Base-by-base conservation (phyloP, 2,888 invertebrate species). In the Mesorhabditis spiculigera region DNA sequence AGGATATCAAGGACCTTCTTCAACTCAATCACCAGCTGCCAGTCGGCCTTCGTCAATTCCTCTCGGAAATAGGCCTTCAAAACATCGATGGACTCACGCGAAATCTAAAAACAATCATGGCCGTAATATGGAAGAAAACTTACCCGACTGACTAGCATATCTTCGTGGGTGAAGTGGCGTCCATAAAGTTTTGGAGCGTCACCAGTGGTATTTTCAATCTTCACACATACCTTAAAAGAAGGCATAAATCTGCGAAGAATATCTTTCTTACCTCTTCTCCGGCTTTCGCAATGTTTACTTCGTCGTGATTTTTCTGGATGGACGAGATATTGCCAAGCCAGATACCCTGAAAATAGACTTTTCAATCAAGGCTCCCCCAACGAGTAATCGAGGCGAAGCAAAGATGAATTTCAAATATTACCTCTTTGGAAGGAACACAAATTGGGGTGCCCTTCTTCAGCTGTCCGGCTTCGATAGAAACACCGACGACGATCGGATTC, bases 51-150 rank as follows among this genome's bases (percentile, higher is more conserved):
- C 86, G 92, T 89, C 84, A 99, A 90, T 87, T 99, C 98, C 82
- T 96, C 96, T 76, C 98, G 91, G 91, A 98, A 99, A 89, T 96
- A 95, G 84, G 96, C 93, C 89, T 99, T 99, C 89, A 97, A 96
- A 6, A 95, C 96, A 88, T 99, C 97, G 86, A 99, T 99, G 76
- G 95, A 95, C 86, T 95, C 93, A 69, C 98, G 91, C 68, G 93
- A 93, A 86, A 98, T 96, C 95, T 96, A 91, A 8, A 71, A 68
- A 66, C n/a, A 50, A 13, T 13, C 58, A 50, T 13, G 58, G 8
- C n/a, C n/a, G 58, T n/a, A 50, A 50, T 13, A 50, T 43, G 45
- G 28, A 4, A 71, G 45, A 10, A 43, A 64, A 68, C 77, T 50
- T 70, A 85, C 89, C 86, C 87, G 95, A 90, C 96, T 96, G 86